These are phyloP conservation scores for Cossypha polioptera DNA, from an alignment of 2,797 vertebrate species.

Conservation along the genomic window DNA sequence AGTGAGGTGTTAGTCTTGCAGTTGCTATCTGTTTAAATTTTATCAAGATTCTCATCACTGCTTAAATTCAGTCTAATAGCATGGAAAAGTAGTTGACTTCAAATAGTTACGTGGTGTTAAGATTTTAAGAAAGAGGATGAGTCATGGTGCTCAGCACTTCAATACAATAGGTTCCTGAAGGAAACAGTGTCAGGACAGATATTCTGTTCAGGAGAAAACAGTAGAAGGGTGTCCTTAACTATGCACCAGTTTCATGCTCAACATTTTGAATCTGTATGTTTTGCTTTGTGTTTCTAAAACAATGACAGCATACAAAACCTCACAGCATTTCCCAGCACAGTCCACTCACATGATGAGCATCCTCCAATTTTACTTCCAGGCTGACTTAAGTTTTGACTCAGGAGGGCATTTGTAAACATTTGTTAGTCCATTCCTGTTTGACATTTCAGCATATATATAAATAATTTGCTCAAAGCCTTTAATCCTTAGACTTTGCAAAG, in stretches of 20 bases:
- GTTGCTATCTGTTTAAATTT: background rate
- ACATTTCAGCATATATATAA: background rate
- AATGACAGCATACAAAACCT: background rate
- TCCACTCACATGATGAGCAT: accelerated
- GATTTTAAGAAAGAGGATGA: background rate
- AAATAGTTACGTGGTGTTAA: background rate
- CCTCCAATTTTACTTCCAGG: background rate
- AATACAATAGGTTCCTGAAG: background rate
- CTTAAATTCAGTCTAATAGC: background rate
- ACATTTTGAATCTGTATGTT: background rate
- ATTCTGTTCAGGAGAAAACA: background rate
- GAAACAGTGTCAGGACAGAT: background rate
- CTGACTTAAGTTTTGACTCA: background rate
- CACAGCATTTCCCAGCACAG: background rate
- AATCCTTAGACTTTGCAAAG: background rate
- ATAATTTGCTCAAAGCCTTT: background rate
- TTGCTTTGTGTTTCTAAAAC: background rate
- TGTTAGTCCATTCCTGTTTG: background rate
- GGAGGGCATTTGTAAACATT: background rate
- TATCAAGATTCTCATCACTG: background rate
- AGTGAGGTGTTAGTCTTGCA: background rate
- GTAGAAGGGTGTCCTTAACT: background rate
- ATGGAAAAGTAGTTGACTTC: background rate
- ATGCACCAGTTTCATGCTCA: background rate
- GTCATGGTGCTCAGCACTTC: background rate